Evolutionary conservation across 2,888 invertebrate genomes (phyloP).

Genomic region (Neoitamus cyanurus): DNA sequence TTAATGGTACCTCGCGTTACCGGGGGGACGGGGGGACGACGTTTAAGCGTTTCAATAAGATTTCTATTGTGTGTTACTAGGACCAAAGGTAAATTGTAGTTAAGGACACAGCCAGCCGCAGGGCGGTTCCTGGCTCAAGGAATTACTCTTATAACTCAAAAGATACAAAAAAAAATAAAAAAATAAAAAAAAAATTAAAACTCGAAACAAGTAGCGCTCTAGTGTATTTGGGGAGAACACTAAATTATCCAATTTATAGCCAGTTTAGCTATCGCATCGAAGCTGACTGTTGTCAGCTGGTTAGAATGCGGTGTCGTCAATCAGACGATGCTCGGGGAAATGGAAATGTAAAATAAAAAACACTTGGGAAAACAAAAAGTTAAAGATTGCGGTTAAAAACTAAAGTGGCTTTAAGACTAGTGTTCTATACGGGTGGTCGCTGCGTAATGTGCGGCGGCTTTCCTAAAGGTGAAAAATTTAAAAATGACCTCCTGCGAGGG

Average conservation of each 20-base stretch:
- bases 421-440: background rate
- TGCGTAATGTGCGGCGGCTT: background rate
- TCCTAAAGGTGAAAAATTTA: background rate
- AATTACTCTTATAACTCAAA: background rate
- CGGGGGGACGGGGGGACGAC: background rate
- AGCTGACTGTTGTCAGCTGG: background rate
- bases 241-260: background rate
- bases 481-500: background rate
- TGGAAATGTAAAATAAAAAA: conserved; percentile 2
- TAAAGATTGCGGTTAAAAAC: background rate
- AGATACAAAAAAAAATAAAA: background rate
- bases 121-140: background rate
- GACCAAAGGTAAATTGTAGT: conserved; percentile 30
- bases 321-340: background rate
- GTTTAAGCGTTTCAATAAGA: conserved; percentile 2
- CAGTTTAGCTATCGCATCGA: background rate
- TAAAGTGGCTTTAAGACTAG: conserved; percentile 44
- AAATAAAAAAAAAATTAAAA: background rate
- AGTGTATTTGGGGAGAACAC: background rate
- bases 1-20: background rate
- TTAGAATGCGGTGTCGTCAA: no score
- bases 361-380: background rate
- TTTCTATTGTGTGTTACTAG: conserved; percentile 39
- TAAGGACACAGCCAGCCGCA: background rate
- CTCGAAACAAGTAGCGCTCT: background rate